Percentiles rank a stretch among this genome's conserved stretches.
Conservation (phyloP, 2,888 invertebrate genomes). For the Chrysina gloriosa region DNA sequence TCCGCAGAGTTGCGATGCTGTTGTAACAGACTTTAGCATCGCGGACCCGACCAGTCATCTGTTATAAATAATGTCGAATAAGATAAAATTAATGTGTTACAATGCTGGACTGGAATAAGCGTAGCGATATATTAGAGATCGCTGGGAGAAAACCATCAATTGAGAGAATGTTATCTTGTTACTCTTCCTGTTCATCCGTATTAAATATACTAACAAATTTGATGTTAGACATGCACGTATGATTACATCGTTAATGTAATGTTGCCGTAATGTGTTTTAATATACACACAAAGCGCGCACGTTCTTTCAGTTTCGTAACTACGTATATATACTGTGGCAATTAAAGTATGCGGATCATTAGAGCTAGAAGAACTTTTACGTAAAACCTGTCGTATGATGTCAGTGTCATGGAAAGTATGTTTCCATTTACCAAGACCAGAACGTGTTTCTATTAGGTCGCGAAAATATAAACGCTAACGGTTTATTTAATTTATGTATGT, state of each 20-base stretch:
- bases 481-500: too few relatives aligned
- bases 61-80: conserved; percentile 36
- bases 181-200: conserved; percentile 9
- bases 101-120: conserved; percentile 25
- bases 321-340: too few relatives aligned
- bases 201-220: conserved; percentile 16
- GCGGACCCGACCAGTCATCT: background rate
- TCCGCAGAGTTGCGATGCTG: conserved; percentile 2
- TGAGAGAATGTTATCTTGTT: conserved; percentile 21
- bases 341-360: background rate
- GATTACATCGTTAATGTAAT: conserved; percentile 13
- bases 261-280: too few relatives aligned
- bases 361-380: background rate
- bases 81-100: conserved; percentile 32
- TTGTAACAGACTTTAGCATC: background rate
- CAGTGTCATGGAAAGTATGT: background rate
- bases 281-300: too few relatives aligned
- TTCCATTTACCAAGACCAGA: background rate
- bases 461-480: too few relatives aligned
- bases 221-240: conserved; percentile 1
- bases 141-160: conserved; percentile 1
- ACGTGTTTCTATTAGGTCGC: too few relatives aligned
- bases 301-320: too few relatives aligned
- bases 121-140: conserved; percentile 22
- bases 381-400: background rate